Percentiles rank a stretch among this genome's conserved stretches.
phyloP scores from a whole-genome alignment of 2,113 vertebrate genomes.

The Procavia capensis region DNA sequence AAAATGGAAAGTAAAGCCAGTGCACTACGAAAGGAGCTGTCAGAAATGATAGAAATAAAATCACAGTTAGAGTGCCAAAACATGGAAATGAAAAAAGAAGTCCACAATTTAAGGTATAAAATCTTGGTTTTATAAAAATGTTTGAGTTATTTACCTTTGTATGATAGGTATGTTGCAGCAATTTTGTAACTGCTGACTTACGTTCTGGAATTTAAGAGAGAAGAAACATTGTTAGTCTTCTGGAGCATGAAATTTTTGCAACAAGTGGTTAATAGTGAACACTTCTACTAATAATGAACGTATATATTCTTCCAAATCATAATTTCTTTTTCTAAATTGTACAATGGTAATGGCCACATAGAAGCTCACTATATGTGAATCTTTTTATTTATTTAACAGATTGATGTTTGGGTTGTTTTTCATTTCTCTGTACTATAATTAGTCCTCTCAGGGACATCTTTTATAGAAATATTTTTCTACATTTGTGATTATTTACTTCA shows the following conservation, averaged over 20 bases:
- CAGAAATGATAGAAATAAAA: conserved; percentile 88
- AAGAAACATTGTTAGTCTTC: not conserved
- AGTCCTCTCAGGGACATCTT: not conserved
- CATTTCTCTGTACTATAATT: not conserved
- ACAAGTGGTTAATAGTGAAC: not conserved
- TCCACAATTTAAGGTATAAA: conserved; percentile 89
- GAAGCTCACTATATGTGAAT: not conserved
- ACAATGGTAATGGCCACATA: not conserved
- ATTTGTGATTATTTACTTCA: conserved; percentile 20
- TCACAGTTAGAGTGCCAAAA: conserved; percentile 89
- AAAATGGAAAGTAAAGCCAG: conserved; percentile 87
- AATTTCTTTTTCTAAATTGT: too few species aligned
- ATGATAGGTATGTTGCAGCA: not conserved
- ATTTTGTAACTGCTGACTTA: not conserved
- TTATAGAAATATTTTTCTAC: not conserved
- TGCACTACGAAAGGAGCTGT: conserved; percentile 86
- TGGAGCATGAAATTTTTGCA: conserved; percentile 1
- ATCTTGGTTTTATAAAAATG: conserved; percentile 14
- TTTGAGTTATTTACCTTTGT: not conserved
- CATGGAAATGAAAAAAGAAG: conserved; percentile 90
- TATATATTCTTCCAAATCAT: not conserved
- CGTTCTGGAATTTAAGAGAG: not conserved
- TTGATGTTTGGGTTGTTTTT: not conserved
- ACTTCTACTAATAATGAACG: not conserved
- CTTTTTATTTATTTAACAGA: not conserved